Conservation (phyloP, 2,888 invertebrate genomes). For the Idaea biselata region DNA sequence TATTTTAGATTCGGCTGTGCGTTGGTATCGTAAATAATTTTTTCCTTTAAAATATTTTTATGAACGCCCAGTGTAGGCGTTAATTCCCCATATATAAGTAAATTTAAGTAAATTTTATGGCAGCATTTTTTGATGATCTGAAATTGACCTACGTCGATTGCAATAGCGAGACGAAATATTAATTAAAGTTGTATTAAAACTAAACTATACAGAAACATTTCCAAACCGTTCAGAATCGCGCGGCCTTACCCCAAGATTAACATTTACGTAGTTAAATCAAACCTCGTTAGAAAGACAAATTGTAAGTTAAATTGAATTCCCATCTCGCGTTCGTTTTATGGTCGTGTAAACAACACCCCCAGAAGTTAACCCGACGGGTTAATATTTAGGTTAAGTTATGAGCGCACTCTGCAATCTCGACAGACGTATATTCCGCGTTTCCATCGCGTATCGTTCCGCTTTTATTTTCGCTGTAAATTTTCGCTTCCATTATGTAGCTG, state of each 20-base stretch:
- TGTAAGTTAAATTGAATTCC: background rate
- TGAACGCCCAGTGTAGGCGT: no score
- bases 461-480: conserved; percentile 7
- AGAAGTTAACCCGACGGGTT: background rate
- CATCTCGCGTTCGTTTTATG: background rate
- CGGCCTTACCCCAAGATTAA: background rate
- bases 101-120: no score
- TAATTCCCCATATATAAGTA: no score
- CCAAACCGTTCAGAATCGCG: no score
- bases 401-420: background rate
- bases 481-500: conserved; percentile 14
- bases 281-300: background rate
- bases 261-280: background rate
- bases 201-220: no score
- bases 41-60: no score
- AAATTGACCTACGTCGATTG: no score
- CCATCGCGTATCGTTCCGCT: background rate
- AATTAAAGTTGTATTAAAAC: no score
- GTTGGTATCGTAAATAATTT: no score
- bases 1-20: no score
- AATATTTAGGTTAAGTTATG: background rate
- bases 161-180: no score
- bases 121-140: no score
- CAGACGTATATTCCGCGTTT: background rate
- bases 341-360: background rate